phyloP scores from a whole-genome alignment of 2,797 vertebrate genomes.

The Chaetophractus vellerosus region DNA sequence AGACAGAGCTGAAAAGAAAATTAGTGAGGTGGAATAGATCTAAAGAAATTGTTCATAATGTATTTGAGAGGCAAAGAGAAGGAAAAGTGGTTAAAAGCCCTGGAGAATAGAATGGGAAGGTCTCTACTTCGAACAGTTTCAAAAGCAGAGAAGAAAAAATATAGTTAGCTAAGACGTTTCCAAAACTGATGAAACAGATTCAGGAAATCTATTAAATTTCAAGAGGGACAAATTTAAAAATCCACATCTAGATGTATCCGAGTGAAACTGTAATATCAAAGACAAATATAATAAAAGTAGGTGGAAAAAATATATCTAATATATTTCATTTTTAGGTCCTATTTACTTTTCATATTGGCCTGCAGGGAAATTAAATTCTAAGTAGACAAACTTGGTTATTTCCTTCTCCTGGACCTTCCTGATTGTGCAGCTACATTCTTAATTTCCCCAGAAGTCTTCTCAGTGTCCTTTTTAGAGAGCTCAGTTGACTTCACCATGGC shows the following conservation, averaged over 20 bases:
- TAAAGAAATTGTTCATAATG: conserved; percentile 42
- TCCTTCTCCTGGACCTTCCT: background rate
- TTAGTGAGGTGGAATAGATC: conserved; percentile 55
- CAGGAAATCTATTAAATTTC: conserved; percentile 10
- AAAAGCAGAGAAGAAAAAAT: background rate
- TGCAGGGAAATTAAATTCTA: background rate
- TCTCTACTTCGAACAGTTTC: background rate
- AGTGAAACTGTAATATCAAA: conserved; percentile 9
- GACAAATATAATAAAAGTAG: conserved; percentile 47
- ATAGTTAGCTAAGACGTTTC: background rate
- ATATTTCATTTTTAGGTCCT: background rate
- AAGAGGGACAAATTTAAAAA: conserved; percentile 37
- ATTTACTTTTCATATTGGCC: background rate
- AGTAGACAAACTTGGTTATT: background rate
- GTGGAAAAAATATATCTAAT: background rate
- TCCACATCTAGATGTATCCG: background rate
- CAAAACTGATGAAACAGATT: conserved; percentile 46
- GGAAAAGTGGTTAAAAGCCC: background rate
- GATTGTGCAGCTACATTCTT: background rate
- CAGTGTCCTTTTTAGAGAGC: background rate
- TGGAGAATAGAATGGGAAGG: background rate
- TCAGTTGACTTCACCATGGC: background rate
- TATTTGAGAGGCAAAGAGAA: background rate
- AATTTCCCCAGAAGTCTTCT: background rate
- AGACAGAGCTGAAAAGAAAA: conserved; percentile 41